Evolutionary conservation across 2,113 vertebrate species (phyloP), one percentile per base, ranked within the genome.

Genomic region (Grammomys dolichurus): DNA sequence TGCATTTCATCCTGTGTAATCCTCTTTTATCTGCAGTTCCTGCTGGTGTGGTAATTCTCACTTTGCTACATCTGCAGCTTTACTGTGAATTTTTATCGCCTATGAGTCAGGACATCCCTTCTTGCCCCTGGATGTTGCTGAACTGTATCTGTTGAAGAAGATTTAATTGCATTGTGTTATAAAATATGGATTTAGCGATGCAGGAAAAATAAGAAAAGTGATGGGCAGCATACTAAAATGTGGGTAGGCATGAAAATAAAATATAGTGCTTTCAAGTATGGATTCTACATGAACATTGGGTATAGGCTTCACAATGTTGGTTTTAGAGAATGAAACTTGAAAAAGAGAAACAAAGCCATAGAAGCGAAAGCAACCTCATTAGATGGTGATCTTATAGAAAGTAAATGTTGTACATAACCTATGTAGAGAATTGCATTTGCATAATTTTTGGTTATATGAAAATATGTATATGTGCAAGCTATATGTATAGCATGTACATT

Each of bases 11-110:
- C 88, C 78, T 95, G 94, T 97, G 97, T 98, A 98, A 98, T 98
- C 98, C 97, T 97, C 98, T 98, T 98, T 98, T 98, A 98, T 98
- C 98, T 98, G 97, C 95, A 97, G 82, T 98, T 98, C 98, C 98
- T 98, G 98, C 98, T 98, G 98, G 96, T 97, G 94, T 46, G 89
- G 98, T 98, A 98, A 98, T 99, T 98, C 98, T 99, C 98, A 97
- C 96, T 98, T 96, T 97, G 97, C 97, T 98, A 97, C 97, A 98
- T 98, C 98, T 98, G 98, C 88, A 95, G 97, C 96, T 98, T 98
- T 97, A 97, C 98, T 98, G 97, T 98, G 98, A 97, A 98, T 98
- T 98, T 99, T 99, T 98, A 98, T 98, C 92, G 80, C 98, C 95
- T 97, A 73, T 7, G 72, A 97, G 95, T 97, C 98, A 98, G 87